phyloP scores from a whole-genome alignment of 2,888 invertebrate species.

The Pseudococcus longispinus region DNA sequence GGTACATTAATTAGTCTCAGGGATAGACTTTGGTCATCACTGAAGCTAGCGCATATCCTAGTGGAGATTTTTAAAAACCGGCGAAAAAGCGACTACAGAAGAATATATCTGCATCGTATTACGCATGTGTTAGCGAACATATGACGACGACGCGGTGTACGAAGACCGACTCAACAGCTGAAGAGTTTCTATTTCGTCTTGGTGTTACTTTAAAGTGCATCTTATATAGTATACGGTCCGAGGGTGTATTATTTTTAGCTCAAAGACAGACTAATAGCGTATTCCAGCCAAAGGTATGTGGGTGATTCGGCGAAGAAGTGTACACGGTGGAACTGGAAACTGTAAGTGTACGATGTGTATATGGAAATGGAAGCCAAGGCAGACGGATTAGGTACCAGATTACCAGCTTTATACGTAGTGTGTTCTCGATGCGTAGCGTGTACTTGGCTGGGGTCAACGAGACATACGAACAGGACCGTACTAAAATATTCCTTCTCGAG shows the following conservation, averaged over 20 bases:
- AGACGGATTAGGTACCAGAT: slow-evolving; percentile 53
- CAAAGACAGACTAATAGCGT: slow-evolving; percentile 44
- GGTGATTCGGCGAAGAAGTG: slow-evolving; percentile 53
- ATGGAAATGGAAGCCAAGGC: not conserved
- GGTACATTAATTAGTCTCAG: not conserved
- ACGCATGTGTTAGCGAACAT: slow-evolving; percentile 38
- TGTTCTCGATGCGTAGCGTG: not conserved
- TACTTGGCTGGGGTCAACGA: slow-evolving; percentile 35
- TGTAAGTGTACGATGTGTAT: no score
- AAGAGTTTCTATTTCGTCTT: slow-evolving; percentile 36
- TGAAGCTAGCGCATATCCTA: not conserved
- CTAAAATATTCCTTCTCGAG: slow-evolving; percentile 39
- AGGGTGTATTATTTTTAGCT: slow-evolving; percentile 54
- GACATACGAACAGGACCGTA: slow-evolving; percentile 3
- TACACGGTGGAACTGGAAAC: not conserved
- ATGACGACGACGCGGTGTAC: not conserved
- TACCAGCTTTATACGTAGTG: not conserved
- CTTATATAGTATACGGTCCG: slow-evolving; percentile 6
- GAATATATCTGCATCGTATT: slow-evolving; percentile 1
- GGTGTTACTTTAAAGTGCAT: not conserved
- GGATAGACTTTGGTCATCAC: slow-evolving; percentile 5
- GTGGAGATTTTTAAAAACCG: not conserved
- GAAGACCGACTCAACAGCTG: slow-evolving; percentile 38
- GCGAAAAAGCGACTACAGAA: not conserved
- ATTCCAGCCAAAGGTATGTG: slow-evolving; percentile 45